Conservation (phyloP, 2,888 invertebrate species). For the Aspidiotus destructor region DNA sequence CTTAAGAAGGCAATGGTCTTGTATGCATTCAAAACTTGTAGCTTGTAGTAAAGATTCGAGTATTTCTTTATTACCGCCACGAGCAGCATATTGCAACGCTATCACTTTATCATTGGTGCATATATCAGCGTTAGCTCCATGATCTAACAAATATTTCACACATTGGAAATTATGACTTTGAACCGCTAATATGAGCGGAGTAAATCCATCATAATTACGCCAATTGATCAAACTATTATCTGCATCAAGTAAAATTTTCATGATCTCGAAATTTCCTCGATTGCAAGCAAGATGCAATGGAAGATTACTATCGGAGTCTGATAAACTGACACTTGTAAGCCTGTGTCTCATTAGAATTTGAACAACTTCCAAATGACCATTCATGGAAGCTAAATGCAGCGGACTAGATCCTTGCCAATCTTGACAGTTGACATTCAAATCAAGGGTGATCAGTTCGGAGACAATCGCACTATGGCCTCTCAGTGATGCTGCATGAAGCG, state of each 20-base stretch:
- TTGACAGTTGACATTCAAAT: neutral
- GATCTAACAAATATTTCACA: constrained; percentile 5
- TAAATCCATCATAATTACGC: constrained; percentile 16
- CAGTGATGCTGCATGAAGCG: neutral
- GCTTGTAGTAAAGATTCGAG: neutral
- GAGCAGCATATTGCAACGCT: constrained; percentile 20
- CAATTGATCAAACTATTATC: neutral
- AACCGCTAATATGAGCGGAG: constrained; percentile 19
- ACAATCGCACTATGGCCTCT: constrained; percentile 2
- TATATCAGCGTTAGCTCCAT: neutral
- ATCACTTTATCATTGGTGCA: neutral
- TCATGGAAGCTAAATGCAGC: constrained; percentile 10
- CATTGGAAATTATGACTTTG: constrained; percentile 9
- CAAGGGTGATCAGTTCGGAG: neutral
- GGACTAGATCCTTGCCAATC: constrained; percentile 20
- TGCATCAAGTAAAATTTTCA: neutral
- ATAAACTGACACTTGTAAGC: neutral
- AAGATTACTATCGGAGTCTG: constrained; percentile 10
- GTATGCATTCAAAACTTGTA: neutral
- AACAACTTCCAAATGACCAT: neutral
- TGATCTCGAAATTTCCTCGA: constrained; percentile 7
- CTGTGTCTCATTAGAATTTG: neutral
- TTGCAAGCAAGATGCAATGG: constrained; percentile 19
- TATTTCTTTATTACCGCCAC: neutral
- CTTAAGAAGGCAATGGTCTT: neutral